A percentile compares a stretch with the other conserved stretches of the same genome.
Conservation (phyloP, 2,797 vertebrate genomes). For the Acanthopagrus latus region DNA sequence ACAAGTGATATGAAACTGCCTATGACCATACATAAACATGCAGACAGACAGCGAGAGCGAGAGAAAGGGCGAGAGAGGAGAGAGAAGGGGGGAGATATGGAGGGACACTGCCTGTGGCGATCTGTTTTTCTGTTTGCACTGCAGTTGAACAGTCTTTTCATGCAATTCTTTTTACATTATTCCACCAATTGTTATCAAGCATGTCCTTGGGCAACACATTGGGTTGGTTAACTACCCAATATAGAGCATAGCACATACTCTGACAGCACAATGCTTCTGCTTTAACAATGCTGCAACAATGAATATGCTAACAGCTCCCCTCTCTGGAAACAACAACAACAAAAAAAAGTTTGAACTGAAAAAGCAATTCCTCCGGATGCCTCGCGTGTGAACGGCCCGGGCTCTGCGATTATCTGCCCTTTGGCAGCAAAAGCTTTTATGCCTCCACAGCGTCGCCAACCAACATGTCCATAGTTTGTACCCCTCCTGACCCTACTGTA, state of each 20-base stretch:
- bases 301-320: constrained; percentile 58
- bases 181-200: constrained; percentile 62
- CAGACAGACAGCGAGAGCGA: constrained; percentile 11
- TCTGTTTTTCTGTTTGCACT: constrained; percentile 52
- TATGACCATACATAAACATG: constrained; percentile 45
- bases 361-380: constrained; percentile 49
- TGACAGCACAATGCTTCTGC: constrained; percentile 54
- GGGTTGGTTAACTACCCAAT: constrained; percentile 58
- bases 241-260: constrained; percentile 27
- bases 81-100: constrained; percentile 21
- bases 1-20: constrained; percentile 57
- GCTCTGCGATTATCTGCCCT: constrained; percentile 48
- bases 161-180: constrained; percentile 51
- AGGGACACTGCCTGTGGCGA: constrained; percentile 45
- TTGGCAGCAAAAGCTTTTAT: constrained; percentile 52
- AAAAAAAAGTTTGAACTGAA: constrained; percentile 52
- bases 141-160: constrained; percentile 33
- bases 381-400: constrained; percentile 14
- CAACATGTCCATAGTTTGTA: constrained; percentile 49
- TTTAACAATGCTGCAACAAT: constrained; percentile 60
- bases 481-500: constrained; percentile 53
- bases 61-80: constrained; percentile 6
- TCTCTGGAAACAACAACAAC: constrained; percentile 61
- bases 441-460: constrained; percentile 36
- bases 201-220: constrained; percentile 61